These are phyloP conservation scores for Xenentodon cancila DNA, from an alignment of 2,797 vertebrate genomes.

Conservation along the genomic window DNA sequence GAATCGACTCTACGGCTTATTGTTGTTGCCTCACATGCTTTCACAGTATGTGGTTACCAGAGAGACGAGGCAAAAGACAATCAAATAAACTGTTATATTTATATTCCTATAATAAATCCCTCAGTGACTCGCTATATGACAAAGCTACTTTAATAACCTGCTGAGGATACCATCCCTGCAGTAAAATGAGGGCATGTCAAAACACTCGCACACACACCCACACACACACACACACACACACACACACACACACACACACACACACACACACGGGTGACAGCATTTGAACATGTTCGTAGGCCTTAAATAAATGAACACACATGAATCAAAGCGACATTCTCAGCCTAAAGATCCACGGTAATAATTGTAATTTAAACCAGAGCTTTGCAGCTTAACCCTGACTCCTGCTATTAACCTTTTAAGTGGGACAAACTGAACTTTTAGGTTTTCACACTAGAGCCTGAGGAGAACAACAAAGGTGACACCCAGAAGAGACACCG, in stretches of 20 bases:
- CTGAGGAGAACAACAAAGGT: conserved; percentile 48
- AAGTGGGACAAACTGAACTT: conserved; percentile 25
- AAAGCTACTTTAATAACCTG: conserved; percentile 36
- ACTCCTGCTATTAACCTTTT: not conserved
- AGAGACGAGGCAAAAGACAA: conserved; percentile 44
- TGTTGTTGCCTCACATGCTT: conserved; percentile 52
- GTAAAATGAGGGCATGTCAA: conserved; percentile 62
- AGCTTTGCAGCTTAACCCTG: conserved; percentile 2
- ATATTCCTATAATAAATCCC: conserved; percentile 48
- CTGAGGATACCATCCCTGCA: conserved; percentile 29
- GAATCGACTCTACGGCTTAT: conserved; percentile 42
- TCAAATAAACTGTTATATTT: conserved; percentile 45
- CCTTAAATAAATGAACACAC: conserved; percentile 48
- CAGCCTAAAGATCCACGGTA: conserved; percentile 2
- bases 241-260: no score
- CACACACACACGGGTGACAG: conserved; percentile 42
- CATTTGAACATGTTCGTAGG: conserved; percentile 36
- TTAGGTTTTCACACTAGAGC: conserved; percentile 40
- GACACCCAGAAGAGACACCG: conserved; percentile 52
- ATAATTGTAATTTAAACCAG: no score
- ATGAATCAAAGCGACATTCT: no score
- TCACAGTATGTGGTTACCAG: conserved; percentile 38
- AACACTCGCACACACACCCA: conserved; percentile 18
- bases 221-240: no score
- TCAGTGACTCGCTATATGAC: conserved; percentile 25